phyloP scores from a whole-genome alignment of 2,113 vertebrate species.

The Myanophis thanlyinensis region DNA sequence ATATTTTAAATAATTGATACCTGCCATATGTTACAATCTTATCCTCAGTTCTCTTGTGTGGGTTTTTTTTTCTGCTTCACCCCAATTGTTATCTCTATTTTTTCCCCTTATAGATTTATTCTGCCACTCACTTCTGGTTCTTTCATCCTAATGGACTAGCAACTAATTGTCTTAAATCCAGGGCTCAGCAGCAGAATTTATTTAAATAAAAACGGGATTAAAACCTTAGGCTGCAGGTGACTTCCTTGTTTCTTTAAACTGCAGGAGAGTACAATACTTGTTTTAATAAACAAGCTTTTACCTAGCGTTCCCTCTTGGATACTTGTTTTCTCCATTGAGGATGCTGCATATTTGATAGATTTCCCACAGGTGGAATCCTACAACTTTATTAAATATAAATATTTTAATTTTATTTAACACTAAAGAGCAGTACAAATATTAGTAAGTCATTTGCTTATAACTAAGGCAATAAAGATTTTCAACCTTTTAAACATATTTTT shows the following conservation, averaged over 20 bases:
- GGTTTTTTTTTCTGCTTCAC: background rate
- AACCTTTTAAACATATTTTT: background rate
- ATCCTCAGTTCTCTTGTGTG: background rate
- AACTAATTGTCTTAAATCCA: background rate
- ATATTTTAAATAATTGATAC: slow-evolving; percentile 28
- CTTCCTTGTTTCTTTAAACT: background rate
- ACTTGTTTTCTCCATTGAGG: background rate
- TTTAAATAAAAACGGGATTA: background rate
- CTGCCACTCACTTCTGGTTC: background rate
- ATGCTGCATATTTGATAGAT: background rate
- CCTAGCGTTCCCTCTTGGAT: background rate
- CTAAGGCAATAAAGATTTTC: background rate
- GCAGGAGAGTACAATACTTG: background rate
- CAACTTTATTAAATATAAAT: background rate
- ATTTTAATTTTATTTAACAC: background rate
- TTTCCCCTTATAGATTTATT: background rate
- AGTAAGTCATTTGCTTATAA: background rate
- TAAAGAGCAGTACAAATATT: background rate
- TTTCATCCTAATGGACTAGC: background rate
- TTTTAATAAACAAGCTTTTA: background rate
- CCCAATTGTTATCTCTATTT: background rate
- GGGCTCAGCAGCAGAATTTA: background rate
- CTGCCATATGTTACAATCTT: slow-evolving; percentile 24
- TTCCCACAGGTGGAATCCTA: background rate
- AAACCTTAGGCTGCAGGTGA: background rate